A percentile compares a stretch with the other conserved stretches of the same genome.
Evolutionary conservation across 1,140 invertebrate species (phyloP).

Genomic region (Triops longicaudatus): DNA sequence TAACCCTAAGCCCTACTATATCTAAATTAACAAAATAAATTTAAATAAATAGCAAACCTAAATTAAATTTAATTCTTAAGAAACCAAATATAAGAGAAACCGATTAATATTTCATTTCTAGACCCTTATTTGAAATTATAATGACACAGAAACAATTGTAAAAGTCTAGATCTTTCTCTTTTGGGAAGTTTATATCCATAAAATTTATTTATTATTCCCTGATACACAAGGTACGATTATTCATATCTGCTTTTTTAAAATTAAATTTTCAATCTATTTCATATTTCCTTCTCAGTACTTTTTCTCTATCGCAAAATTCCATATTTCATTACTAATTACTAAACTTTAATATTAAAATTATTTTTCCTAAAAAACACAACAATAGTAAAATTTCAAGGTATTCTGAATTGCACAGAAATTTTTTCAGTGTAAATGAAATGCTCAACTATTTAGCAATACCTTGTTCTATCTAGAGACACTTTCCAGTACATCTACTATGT

Average conservation of each 20-base stretch:
- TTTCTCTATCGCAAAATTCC: conserved; percentile 41
- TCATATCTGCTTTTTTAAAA: conserved; percentile 25
- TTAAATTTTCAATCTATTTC: conserved; percentile 35
- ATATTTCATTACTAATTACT: conserved; percentile 41
- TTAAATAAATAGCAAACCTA: conserved; percentile 44
- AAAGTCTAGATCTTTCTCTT: conserved; percentile 45
- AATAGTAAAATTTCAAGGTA: conserved; percentile 40
- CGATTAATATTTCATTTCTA: conserved; percentile 52
- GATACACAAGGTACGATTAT: conserved; percentile 54
- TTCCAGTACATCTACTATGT: conserved; percentile 62
- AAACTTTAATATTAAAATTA: conserved; percentile 36
- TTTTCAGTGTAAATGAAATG: conserved; percentile 48
- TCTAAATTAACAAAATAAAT: conserved; percentile 45
- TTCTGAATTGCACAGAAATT: conserved; percentile 42
- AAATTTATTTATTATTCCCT: conserved; percentile 48
- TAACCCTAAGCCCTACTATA: conserved; percentile 38
- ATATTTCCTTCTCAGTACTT: conserved; percentile 42
- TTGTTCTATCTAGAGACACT: conserved; percentile 49
- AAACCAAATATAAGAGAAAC: conserved; percentile 54
- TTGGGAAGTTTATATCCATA: conserved; percentile 45
- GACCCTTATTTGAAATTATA: conserved; percentile 49
- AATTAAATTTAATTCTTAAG: conserved; percentile 34
- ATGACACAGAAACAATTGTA: conserved; percentile 42
- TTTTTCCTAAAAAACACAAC: too few relatives aligned
- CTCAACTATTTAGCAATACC: conserved; percentile 45